These are phyloP conservation scores for Gymnoscopelus braueri DNA, from an alignment of 2,797 vertebrate species.

Conservation along the genomic window DNA sequence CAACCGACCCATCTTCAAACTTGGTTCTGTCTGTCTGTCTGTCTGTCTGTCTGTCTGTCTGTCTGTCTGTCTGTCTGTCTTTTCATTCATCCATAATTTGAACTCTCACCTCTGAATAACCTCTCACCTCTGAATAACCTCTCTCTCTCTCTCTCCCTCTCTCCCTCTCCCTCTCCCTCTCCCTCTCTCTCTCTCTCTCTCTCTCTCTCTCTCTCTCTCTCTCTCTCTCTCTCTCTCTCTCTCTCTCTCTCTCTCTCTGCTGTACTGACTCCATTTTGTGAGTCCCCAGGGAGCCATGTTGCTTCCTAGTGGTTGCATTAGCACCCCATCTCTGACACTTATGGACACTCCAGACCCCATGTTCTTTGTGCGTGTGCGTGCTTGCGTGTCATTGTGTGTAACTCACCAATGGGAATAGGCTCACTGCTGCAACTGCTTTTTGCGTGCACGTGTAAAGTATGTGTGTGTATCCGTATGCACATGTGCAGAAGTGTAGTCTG, in stretches of 20 bases:
- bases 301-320: conserved; percentile 52
- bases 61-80: conserved; percentile 1
- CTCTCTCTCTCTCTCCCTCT: background rate
- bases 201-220: conserved; percentile 41
- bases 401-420: no score
- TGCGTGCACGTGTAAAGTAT: background rate
- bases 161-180: conserved; percentile 5
- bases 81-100: background rate
- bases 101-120: background rate
- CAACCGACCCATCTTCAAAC: no score
- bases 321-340: conserved; percentile 34
- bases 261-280: conserved; percentile 51
- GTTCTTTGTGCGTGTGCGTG: conserved; percentile 2
- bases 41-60: background rate
- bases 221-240: conserved; percentile 12
- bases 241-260: conserved; percentile 50
- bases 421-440: background rate
- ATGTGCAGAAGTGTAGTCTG: background rate
- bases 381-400: background rate
- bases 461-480: background rate
- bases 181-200: conserved; percentile 24
- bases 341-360: conserved; percentile 26
- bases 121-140: conserved; percentile 8
- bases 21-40: background rate
- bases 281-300: conserved; percentile 58